Conservation (phyloP, 2,113 vertebrate genomes). For the Notothenia coriiceps region DNA sequence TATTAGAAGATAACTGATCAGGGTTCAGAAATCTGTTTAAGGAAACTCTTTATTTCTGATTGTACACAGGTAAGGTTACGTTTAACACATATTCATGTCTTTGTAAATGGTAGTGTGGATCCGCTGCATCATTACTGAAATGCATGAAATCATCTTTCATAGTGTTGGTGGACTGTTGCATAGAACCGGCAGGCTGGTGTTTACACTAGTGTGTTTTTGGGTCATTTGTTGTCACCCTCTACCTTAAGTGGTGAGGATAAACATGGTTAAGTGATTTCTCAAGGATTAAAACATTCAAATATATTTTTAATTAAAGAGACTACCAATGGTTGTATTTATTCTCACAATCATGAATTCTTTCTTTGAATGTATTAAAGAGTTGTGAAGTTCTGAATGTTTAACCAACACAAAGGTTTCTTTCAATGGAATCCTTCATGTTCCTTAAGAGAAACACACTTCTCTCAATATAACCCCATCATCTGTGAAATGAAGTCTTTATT, state of each 20-base stretch:
- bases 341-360: neutral
- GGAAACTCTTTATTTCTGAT: neutral
- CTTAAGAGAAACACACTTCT: neutral
- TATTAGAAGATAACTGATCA: neutral
- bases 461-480: neutral
- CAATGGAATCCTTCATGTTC: neutral
- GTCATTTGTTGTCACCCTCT: no score
- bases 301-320: neutral
- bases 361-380: neutral
- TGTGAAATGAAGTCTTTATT: neutral
- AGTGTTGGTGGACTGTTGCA: neutral
- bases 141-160: neutral
- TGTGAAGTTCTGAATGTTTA: neutral
- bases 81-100: neutral
- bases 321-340: neutral
- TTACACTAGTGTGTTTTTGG: no score
- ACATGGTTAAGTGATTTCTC: neutral
- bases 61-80: conserved; percentile 15
- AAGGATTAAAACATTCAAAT: neutral
- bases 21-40: neutral
- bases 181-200: neutral
- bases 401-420: neutral
- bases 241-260: neutral
- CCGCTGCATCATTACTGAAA: neutral
- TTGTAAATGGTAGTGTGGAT: neutral